Percentiles rank a stretch among this genome's conserved stretches.
phyloP scores from a whole-genome alignment of 2,113 vertebrate genomes.

The Cygnus buccinator region DNA sequence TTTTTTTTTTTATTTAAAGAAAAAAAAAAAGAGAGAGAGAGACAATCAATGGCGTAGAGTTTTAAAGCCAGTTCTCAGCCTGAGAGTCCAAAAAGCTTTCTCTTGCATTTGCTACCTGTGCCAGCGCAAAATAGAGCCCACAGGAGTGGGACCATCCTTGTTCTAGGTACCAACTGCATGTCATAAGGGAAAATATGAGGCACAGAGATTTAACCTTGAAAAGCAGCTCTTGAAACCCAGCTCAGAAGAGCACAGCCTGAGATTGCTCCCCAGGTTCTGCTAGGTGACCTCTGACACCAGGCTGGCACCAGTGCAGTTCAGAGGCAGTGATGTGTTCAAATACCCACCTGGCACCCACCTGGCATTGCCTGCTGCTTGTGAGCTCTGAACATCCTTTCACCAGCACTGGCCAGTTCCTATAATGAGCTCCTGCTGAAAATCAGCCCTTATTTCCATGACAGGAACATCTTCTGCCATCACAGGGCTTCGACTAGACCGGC shows the following conservation, averaged over 20 bases:
- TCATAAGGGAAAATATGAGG: not conserved
- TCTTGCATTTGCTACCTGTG: not conserved
- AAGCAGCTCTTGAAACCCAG: not conserved
- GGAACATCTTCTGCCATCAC: not conserved
- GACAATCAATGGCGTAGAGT: no score
- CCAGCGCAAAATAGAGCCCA: not conserved
- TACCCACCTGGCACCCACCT: not conserved
- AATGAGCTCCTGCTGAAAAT: not conserved
- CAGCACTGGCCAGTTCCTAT: not conserved
- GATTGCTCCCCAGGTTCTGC: not conserved
- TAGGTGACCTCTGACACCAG: not conserved
- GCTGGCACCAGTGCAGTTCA: not conserved
- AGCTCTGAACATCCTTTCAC: not conserved
- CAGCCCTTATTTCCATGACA: not conserved
- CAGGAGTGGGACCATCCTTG: not conserved
- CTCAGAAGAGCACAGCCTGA: not conserved
- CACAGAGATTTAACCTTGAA: not conserved
- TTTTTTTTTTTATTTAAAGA: not conserved
- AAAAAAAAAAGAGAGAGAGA: not conserved
- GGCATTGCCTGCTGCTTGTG: fast-evolving
- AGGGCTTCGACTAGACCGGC: not conserved
- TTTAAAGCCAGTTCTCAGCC: not conserved
- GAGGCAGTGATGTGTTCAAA: not conserved
- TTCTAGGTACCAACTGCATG: not conserved
- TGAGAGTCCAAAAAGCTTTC: not conserved